Conservation (phyloP, 2,113 vertebrate genomes). For the Elanus axillaris region DNA sequence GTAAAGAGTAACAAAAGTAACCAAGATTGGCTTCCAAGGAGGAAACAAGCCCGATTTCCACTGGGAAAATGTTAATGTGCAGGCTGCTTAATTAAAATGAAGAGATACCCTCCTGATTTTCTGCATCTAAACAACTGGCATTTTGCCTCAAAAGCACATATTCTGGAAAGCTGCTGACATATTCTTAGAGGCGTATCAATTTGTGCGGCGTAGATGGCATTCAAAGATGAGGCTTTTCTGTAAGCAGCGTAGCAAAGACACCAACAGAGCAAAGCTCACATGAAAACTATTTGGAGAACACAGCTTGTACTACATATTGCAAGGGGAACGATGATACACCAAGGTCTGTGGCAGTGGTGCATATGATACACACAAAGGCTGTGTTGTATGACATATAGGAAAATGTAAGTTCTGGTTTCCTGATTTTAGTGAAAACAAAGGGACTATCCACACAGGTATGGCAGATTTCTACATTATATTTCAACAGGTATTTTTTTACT, state of each 20-base stretch:
- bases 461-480: not conserved
- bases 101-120: not conserved
- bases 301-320: rapidly evolving
- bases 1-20: not conserved
- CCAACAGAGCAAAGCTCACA: not conserved
- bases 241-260: not conserved
- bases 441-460: not conserved
- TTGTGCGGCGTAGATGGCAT: no score
- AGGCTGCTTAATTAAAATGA: not conserved
- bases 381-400: no score
- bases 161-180: not conserved
- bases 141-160: not conserved
- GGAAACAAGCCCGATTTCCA: not conserved
- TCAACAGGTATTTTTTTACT: not conserved
- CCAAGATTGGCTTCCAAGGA: not conserved
- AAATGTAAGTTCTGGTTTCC: no score
- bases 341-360: rapidly evolving
- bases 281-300: not conserved
- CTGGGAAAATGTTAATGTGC: not conserved
- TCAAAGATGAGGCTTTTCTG: not conserved
- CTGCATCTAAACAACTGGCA: not conserved
- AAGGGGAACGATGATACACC: rapidly evolving
- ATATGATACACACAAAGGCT: rapidly evolving
- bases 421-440: not conserved
- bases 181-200: not conserved